Evolutionary conservation across 2,888 invertebrate species (phyloP).

Genomic region (Acleris emargana): DNA sequence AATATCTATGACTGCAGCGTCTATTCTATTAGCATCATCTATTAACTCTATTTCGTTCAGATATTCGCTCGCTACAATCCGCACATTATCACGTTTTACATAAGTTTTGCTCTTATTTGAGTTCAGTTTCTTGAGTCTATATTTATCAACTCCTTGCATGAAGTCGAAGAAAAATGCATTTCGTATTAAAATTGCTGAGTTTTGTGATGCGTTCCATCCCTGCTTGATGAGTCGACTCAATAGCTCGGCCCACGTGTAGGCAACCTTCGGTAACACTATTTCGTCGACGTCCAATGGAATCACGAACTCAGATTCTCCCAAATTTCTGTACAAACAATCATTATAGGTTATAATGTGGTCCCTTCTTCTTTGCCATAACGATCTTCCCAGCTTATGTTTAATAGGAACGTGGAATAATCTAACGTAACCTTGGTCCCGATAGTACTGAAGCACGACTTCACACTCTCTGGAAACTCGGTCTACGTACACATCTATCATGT

Average conservation of each 20-base stretch:
- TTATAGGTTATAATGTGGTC: constrained; percentile 90
- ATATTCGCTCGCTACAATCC: constrained; percentile 54
- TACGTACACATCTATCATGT: constrained; percentile 86
- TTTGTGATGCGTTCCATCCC: constrained; percentile 73
- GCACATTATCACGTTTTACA: constrained; percentile 71
- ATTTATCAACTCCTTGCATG: constrained; percentile 62
- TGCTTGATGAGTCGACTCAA: constrained; percentile 70
- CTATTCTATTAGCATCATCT: constrained; percentile 55
- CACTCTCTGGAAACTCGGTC: constrained; percentile 83
- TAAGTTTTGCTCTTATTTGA: constrained; percentile 61
- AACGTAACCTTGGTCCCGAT: constrained; percentile 76
- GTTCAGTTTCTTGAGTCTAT: constrained; percentile 49
- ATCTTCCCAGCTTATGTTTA: constrained; percentile 66
- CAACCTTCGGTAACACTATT: constrained; percentile 86
- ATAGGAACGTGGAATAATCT: constrained; percentile 81
- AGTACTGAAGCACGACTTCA: constrained; percentile 81
- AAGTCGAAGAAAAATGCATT: constrained; percentile 88
- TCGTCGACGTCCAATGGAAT: constrained; percentile 90
- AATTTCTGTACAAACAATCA: constrained; percentile 89
- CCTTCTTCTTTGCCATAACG: constrained; percentile 86
- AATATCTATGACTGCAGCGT: constrained; percentile 58
- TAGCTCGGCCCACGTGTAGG: constrained; percentile 83
- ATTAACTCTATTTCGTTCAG: constrained; percentile 64
- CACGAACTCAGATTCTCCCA: constrained; percentile 85
- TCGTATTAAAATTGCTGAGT: constrained; percentile 85